A percentile compares a stretch with the other conserved stretches of the same genome.
These are phyloP conservation scores for Agelas oroides DNA, from an alignment of 37 sponge, comb jelly and placozoan genomes.

Conservation along the genomic window DNA sequence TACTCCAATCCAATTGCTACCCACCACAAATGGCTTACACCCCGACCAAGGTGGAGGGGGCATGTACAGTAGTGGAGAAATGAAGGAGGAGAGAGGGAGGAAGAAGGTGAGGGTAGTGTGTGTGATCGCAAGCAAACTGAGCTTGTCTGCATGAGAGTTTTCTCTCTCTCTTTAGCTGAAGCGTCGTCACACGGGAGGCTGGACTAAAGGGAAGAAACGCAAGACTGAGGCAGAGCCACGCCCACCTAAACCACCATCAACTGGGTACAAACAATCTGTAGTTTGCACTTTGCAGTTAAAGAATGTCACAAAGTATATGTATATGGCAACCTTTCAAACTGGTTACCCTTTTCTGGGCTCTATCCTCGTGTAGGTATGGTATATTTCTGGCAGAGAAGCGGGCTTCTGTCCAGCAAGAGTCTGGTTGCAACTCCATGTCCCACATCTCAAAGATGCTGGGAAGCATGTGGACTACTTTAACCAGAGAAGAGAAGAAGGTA, in stretches of 20 bases:
- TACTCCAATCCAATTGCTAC: not conserved
- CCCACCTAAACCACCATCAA: slow-evolving; percentile 48
- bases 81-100: not conserved
- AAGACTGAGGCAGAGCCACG: not conserved
- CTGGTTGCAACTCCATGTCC: slow-evolving; percentile 38
- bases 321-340: too few species aligned
- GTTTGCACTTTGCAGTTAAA: not conserved
- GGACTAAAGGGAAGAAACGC: slow-evolving; percentile 53
- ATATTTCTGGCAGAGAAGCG: slow-evolving; percentile 44
- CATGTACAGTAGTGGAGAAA: too few species aligned
- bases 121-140: too few species aligned
- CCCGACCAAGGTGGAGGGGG: not conserved
- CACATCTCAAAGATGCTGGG: slow-evolving; percentile 34
- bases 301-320: not conserved
- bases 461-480: slow-evolving; percentile 35
- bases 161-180: not conserved
- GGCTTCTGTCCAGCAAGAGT: not conserved
- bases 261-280: slow-evolving; percentile 20
- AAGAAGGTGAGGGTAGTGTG: too few species aligned
- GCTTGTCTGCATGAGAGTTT: too few species aligned
- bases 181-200: slow-evolving; percentile 39
- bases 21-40: not conserved
- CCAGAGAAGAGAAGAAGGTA: slow-evolving; percentile 16
- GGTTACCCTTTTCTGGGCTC: too few species aligned
- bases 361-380: slow-evolving; percentile 43